Percentiles rank a stretch among this genome's conserved stretches.
Evolutionary conservation across 2,888 invertebrate genomes (phyloP).

Genomic region (Cecidostiba fungosa): DNA sequence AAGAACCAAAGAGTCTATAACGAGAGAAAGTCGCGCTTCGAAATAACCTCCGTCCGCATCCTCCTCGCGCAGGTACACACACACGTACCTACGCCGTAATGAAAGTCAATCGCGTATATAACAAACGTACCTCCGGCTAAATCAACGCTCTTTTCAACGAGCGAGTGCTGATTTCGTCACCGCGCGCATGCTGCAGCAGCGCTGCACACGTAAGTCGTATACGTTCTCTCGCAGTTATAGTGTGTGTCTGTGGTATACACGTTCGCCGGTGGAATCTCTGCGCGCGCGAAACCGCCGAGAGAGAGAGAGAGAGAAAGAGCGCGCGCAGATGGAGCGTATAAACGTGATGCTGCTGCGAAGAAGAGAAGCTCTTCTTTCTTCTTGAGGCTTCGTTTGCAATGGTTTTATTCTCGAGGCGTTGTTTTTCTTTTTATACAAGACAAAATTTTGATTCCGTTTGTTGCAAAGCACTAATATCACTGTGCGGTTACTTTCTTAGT

Average conservation of each 20-base stretch:
- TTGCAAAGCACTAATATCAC: background rate
- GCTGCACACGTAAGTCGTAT: background rate
- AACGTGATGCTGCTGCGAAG: slow-evolving; percentile 9
- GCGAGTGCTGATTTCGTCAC: slow-evolving; percentile 40
- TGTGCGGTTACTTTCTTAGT: no score
- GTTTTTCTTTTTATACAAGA: background rate
- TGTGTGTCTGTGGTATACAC: background rate
- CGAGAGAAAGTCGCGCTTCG: slow-evolving; percentile 40
- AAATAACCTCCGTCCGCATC: background rate
- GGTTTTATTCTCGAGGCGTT: background rate
- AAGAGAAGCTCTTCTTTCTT: background rate
- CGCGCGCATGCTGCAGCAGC: background rate
- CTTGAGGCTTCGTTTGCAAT: slow-evolving; percentile 28
- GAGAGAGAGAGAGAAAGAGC: slow-evolving; percentile 11
- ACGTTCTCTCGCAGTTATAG: background rate
- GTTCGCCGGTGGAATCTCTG: background rate
- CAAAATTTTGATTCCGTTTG: background rate
- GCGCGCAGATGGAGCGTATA: slow-evolving; percentile 23
- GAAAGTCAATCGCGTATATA: slow-evolving; percentile 16
- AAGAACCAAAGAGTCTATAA: slow-evolving; percentile 31
- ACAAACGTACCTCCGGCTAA: slow-evolving; percentile 5
- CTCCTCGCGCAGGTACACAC: background rate
- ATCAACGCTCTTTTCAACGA: slow-evolving; percentile 34
- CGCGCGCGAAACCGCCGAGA: slow-evolving; percentile 23
- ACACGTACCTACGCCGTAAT: background rate